Evolutionary conservation across 2,888 invertebrate species (phyloP).

Genomic region (Plutella xylostella): DNA sequence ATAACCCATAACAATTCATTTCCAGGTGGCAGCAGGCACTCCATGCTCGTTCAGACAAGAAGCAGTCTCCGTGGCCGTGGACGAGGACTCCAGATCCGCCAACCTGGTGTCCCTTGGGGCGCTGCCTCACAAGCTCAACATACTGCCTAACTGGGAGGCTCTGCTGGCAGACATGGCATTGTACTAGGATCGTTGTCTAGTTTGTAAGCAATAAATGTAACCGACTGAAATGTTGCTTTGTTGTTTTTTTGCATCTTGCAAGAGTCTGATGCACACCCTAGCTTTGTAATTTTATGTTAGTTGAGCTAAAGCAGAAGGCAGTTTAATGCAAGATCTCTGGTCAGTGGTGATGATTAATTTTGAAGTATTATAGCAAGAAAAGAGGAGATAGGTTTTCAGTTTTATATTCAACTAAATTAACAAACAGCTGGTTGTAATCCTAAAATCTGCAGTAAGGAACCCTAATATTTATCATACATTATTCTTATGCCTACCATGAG

Average conservation of each 20-base stretch:
- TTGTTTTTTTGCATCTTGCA: no score
- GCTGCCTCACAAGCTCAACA: constrained; percentile 66
- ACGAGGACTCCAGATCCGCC: constrained; percentile 65
- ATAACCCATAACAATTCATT: no score
- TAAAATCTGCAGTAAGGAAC: not conserved
- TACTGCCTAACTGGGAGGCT: constrained; percentile 69
- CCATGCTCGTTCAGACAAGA: constrained; percentile 71
- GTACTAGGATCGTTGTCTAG: no score
- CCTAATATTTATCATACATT: not conserved
- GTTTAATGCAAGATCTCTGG: no score
- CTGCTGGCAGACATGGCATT: constrained; percentile 28
- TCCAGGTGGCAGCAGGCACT: constrained; percentile 65
- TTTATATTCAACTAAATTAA: no score
- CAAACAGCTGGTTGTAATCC: not conserved
- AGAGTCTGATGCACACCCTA: no score
- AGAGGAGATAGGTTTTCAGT: not conserved
- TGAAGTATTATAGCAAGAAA: not conserved
- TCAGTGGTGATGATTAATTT: no score
- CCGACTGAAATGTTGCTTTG: not conserved
- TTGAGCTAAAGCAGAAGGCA: no score
- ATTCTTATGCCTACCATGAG: no score
- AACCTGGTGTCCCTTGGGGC: constrained; percentile 67
- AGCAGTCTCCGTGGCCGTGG: constrained; percentile 63
- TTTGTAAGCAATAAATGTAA: not conserved
- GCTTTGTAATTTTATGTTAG: no score